phyloP scores from a whole-genome alignment of 2,888 invertebrate species.

The Candidula unifasciata region DNA sequence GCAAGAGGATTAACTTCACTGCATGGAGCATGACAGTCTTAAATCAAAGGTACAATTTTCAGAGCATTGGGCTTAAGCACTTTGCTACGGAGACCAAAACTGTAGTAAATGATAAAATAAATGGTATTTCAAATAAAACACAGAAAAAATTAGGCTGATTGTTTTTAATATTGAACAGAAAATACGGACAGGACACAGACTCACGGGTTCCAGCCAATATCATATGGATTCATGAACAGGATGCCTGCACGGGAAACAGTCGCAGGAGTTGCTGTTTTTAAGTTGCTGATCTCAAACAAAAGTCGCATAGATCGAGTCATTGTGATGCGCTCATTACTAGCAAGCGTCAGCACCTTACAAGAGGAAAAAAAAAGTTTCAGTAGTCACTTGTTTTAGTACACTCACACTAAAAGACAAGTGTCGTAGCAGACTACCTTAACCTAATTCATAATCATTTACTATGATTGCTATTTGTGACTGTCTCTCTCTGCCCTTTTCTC shows the following conservation, averaged over 20 bases:
- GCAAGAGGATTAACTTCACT: too few species aligned
- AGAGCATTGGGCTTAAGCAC: too few species aligned
- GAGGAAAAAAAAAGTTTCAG: not conserved
- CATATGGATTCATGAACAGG: conserved; percentile 95
- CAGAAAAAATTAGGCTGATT: not conserved
- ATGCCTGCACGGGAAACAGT: conserved; percentile 98
- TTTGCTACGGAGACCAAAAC: too few species aligned
- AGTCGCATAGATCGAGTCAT: conserved; percentile 94
- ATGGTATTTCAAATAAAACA: too few species aligned
- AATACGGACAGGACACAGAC: conserved; percentile 69
- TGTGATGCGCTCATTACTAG: conserved; percentile 96
- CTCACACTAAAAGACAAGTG: too few species aligned
- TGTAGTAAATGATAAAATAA: too few species aligned
- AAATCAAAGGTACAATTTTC: too few species aligned
- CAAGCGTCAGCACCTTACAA: conserved; percentile 86
- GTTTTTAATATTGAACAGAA: not conserved
- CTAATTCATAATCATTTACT: too few species aligned
- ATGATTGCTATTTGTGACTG: too few species aligned
- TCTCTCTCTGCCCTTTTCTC: too few species aligned
- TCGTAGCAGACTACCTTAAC: too few species aligned
- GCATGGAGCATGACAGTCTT: too few species aligned
- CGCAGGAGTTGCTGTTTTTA: conserved; percentile 96
- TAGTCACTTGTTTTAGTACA: not conserved
- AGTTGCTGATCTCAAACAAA: conserved; percentile 95
- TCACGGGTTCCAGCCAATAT: conserved; percentile 95